phyloP scores from a whole-genome alignment of 2,797 vertebrate genomes.

The Capromys pilorides region DNA sequence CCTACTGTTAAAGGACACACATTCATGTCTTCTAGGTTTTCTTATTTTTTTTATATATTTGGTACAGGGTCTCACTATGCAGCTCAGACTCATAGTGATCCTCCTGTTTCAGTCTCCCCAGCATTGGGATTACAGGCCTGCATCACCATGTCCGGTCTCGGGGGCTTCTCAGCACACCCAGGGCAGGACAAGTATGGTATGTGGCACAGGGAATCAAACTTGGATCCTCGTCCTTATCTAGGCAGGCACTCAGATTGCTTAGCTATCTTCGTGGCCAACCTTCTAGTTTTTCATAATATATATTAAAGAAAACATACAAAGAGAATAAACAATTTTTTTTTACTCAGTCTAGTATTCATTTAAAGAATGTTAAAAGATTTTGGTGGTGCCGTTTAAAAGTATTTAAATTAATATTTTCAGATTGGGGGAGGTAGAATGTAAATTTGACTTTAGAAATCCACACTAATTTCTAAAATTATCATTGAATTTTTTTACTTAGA shows the following conservation, averaged over 20 bases:
- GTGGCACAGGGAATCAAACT: no score
- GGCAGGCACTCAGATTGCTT: no score
- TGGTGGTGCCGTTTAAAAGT: not conserved
- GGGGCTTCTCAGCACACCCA: no score
- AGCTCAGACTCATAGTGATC: no score
- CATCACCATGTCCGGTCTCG: no score
- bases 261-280: no score
- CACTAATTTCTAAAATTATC: not conserved
- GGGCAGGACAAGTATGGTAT: no score
- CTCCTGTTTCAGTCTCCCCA: no score
- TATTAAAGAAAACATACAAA: constrained; percentile 13
- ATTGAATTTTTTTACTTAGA: not conserved
- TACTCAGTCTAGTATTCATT: not conserved
- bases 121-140: no score
- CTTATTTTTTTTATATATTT: not conserved
- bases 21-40: not conserved
- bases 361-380: not conserved
- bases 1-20: not conserved
- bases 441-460: not conserved
- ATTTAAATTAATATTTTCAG: not conserved
- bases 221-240: no score
- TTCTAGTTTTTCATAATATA: not conserved
- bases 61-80: no score
- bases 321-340: not conserved
- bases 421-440: not conserved